A percentile compares a stretch with the other conserved stretches of the same genome.
Conservation (phyloP, 2,797 vertebrate genomes). For the Enteromius mattozi region DNA sequence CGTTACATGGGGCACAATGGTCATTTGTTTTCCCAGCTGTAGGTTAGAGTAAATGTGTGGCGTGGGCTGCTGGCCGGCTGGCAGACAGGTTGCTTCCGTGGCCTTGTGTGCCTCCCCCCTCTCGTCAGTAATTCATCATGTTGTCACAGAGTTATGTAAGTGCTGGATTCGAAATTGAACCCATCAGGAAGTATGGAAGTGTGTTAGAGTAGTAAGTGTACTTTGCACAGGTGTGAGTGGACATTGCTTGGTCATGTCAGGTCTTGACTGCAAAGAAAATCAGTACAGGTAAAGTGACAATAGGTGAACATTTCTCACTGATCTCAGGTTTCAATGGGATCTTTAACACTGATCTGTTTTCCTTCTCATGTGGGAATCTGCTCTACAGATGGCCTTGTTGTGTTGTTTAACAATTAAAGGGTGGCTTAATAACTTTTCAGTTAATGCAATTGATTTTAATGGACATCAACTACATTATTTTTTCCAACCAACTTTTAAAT, state of each 20-base stretch:
- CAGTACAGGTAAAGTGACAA: neutral
- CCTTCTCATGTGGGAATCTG: constrained; percentile 8
- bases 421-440: neutral
- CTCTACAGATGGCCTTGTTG: neutral
- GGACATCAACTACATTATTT: neutral
- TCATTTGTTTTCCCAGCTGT: constrained; percentile 32
- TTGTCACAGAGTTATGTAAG: constrained; percentile 63
- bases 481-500: neutral
- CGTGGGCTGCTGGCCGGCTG: constrained; percentile 49
- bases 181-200: constrained; percentile 58
- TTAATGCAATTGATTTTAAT: neutral
- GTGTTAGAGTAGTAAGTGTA: neutral
- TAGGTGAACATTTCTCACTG: constrained; percentile 18
- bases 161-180: constrained; percentile 39
- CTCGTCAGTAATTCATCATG: constrained; percentile 56
- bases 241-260: constrained; percentile 34
- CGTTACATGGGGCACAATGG: neutral
- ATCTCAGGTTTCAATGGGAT: constrained; percentile 12
- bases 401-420: neutral
- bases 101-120: constrained; percentile 56
- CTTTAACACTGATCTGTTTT: constrained; percentile 8
- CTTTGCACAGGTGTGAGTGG: constrained; percentile 3
- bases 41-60: constrained; percentile 15
- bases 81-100: constrained; percentile 67
- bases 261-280: constrained; percentile 28